phyloP scores from a whole-genome alignment of 92 coral and sea anemone genomes.

The Zoanthus sociatus region DNA sequence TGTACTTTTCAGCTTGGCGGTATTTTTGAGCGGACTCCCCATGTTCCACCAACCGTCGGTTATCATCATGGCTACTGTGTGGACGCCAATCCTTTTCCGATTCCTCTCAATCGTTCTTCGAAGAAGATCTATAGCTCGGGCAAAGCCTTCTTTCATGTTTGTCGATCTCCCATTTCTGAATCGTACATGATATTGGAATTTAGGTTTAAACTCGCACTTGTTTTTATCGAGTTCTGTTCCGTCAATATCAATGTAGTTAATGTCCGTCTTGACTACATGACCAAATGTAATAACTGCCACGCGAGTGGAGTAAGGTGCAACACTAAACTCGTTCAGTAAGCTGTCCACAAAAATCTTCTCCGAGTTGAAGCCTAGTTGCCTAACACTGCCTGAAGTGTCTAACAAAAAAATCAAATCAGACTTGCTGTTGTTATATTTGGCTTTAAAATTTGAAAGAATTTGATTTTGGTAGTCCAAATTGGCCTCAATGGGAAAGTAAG shows the following conservation, averaged over 20 bases:
- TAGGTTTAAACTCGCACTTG: slow-evolving; percentile 92
- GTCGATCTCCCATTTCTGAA: slow-evolving; percentile 73
- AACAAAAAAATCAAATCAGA: slow-evolving; percentile 86
- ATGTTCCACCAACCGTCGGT: slow-evolving; percentile 94
- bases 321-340: slow-evolving; percentile 88
- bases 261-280: slow-evolving; percentile 67
- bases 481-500: slow-evolving; percentile 27
- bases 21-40: slow-evolving; percentile 71
- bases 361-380: slow-evolving; percentile 70
- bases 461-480: slow-evolving; percentile 65
- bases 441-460: slow-evolving; percentile 73
- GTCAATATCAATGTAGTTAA: slow-evolving; percentile 89
- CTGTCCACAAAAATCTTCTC: slow-evolving; percentile 91
- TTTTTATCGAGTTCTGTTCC: slow-evolving; percentile 70
- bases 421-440: slow-evolving; percentile 86
- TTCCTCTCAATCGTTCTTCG: slow-evolving; percentile 57
- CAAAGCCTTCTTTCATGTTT: slow-evolving; percentile 84
- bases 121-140: slow-evolving; percentile 46
- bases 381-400: slow-evolving; percentile 96
- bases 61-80: slow-evolving; percentile 92
- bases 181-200: slow-evolving; percentile 73
- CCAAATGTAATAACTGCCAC: slow-evolving; percentile 91
- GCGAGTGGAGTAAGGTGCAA: slow-evolving; percentile 93
- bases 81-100: slow-evolving; percentile 73
- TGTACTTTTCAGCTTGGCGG: slow-evolving; percentile 58